These are phyloP conservation scores for Acleris holmiana DNA, from an alignment of 2,888 invertebrate species.

Conservation along the genomic window DNA sequence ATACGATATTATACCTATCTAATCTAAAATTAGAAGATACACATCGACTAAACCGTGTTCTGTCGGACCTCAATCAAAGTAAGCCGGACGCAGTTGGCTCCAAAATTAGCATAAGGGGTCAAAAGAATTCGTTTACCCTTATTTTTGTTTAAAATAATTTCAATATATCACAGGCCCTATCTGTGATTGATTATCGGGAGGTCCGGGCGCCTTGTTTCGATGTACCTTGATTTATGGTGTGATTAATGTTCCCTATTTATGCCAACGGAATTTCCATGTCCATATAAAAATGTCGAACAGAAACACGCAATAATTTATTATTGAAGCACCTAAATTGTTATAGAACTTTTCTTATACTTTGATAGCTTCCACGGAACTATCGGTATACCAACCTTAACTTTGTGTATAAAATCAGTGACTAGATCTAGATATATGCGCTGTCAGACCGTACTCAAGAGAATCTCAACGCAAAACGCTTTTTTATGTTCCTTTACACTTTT, in stretches of 20 bases:
- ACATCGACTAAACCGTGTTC: constrained; percentile 48
- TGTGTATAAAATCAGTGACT: constrained; percentile 58
- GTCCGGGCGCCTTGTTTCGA: constrained; percentile 22
- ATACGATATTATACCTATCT: not conserved
- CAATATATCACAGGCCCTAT: constrained; percentile 26
- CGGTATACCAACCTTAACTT: constrained; percentile 8
- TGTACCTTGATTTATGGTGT: constrained; percentile 35
- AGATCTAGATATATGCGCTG: constrained; percentile 57
- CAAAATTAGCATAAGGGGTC: constrained; percentile 33
- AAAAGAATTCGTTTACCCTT: constrained; percentile 31
- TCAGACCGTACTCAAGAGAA: constrained; percentile 70
- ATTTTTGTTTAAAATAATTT: constrained; percentile 36
- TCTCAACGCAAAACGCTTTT: constrained; percentile 54
- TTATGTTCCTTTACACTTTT: constrained; percentile 50
- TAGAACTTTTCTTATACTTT: not conserved
- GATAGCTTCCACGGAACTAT: constrained; percentile 14
- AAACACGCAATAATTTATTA: constrained; percentile 7
- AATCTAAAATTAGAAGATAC: constrained; percentile 43
- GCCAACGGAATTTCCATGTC: constrained; percentile 27
- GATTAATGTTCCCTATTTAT: constrained; percentile 34
- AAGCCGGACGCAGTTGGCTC: constrained; percentile 42
- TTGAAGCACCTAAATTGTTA: not conserved
- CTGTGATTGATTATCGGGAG: constrained; percentile 34
- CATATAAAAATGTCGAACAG: constrained; percentile 21
- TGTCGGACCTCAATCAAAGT: constrained; percentile 60